Conservation (phyloP, 2,113 vertebrate genomes). For the Galbula dea region DNA sequence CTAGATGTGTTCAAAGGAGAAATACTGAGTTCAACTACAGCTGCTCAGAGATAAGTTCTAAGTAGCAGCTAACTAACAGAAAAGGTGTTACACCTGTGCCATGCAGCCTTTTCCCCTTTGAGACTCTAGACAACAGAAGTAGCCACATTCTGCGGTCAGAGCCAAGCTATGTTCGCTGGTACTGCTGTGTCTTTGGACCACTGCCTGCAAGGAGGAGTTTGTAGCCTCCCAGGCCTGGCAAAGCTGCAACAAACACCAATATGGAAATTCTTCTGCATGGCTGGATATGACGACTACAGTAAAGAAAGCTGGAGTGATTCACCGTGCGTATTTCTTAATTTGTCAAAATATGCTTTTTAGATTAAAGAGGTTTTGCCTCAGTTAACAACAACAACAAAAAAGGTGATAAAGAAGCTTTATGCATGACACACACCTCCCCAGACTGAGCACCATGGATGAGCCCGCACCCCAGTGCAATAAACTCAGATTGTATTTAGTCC, state of each 20-base stretch:
- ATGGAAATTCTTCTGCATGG: background rate
- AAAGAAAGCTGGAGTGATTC: background rate
- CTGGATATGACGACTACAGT: background rate
- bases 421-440: background rate
- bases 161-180: rapidly evolving
- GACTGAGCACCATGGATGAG: background rate
- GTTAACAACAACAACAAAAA: background rate
- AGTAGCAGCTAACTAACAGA: background rate
- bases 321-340: background rate
- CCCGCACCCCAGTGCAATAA: background rate
- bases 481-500: background rate
- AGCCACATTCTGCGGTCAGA: background rate
- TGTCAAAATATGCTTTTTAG: background rate
- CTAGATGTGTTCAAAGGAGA: background rate
- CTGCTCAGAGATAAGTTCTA: background rate
- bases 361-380: background rate
- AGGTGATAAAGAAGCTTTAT: background rate
- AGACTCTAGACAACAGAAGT: background rate
- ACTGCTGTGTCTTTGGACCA: background rate
- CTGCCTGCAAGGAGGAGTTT: background rate
- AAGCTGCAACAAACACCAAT: background rate
- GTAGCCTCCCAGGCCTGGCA: background rate
- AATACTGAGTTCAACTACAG: background rate
- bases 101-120: background rate
- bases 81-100: background rate